phyloP scores from a whole-genome alignment of 2,888 invertebrate species.

The Cataglyphis cursor region DNA sequence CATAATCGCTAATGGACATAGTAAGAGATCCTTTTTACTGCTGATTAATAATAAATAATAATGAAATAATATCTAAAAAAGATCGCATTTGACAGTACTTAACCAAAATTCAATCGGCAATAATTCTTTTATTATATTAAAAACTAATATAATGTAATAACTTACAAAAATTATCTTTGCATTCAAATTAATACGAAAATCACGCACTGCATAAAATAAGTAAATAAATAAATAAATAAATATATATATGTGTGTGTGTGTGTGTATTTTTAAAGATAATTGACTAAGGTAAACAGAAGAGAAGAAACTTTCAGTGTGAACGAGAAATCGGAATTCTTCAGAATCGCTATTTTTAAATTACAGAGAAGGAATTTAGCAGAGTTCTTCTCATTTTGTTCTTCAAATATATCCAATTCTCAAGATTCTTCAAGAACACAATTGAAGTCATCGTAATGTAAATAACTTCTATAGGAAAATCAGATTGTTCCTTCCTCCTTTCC shows the following conservation, averaged over 20 bases:
- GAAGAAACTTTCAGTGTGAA: background rate
- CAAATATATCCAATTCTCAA: background rate
- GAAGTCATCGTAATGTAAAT: background rate
- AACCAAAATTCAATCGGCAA: slow-evolving; percentile 22
- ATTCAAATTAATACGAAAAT: slow-evolving; percentile 3
- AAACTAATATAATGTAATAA: slow-evolving; percentile 10
- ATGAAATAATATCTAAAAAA: slow-evolving; percentile 24
- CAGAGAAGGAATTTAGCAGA: slow-evolving; percentile 22
- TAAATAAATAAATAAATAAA: no score
- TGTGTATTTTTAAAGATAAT: background rate
- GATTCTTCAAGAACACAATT: background rate
- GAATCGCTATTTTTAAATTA: slow-evolving; percentile 43
- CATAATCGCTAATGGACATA: slow-evolving; percentile 26
- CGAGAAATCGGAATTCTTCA: background rate
- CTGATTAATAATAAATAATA: slow-evolving; percentile 40
- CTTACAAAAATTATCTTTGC: background rate
- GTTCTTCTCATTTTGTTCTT: background rate
- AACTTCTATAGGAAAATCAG: background rate
- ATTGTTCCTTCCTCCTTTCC: background rate
- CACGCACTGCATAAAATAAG: no score
- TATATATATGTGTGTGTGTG: no score
- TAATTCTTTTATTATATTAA: background rate
- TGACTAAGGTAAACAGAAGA: background rate
- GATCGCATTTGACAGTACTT: background rate
- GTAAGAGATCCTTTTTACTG: background rate